Evolutionary conservation across 2,113 vertebrate species (phyloP).

Genomic region (Laticauda colubrina): DNA sequence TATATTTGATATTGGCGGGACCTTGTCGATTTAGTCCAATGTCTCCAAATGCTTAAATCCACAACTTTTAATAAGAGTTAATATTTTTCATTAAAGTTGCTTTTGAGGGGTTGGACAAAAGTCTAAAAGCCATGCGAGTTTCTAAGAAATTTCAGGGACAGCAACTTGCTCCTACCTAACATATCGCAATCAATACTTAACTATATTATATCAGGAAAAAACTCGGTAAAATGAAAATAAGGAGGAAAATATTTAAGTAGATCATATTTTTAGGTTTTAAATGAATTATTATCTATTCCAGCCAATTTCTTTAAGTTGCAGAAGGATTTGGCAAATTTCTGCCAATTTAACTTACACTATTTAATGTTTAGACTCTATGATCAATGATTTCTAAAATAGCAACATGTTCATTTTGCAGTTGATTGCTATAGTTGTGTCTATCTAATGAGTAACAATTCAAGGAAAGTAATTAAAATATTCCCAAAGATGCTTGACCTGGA

Average conservation of each 20-base stretch:
- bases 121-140: not conserved
- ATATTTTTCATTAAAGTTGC: not conserved
- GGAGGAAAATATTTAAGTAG: not conserved
- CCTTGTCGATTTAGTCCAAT: not conserved
- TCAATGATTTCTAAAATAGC: not conserved
- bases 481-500: no score
- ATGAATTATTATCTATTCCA: not conserved
- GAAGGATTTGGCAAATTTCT: not conserved
- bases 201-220: not conserved
- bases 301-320: not conserved
- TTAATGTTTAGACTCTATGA: not conserved
- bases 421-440: not conserved
- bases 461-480: not conserved
- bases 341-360: not conserved
- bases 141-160: not conserved
- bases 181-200: not conserved
- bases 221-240: not conserved
- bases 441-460: not conserved
- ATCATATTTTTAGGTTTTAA: not conserved
- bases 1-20: not conserved
- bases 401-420: not conserved
- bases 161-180: not conserved
- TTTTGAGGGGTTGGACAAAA: not conserved
- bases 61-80: not conserved
- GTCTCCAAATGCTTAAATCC: not conserved